Conservation (phyloP, 2,113 vertebrate species). For the Eonycteris spelaea region DNA sequence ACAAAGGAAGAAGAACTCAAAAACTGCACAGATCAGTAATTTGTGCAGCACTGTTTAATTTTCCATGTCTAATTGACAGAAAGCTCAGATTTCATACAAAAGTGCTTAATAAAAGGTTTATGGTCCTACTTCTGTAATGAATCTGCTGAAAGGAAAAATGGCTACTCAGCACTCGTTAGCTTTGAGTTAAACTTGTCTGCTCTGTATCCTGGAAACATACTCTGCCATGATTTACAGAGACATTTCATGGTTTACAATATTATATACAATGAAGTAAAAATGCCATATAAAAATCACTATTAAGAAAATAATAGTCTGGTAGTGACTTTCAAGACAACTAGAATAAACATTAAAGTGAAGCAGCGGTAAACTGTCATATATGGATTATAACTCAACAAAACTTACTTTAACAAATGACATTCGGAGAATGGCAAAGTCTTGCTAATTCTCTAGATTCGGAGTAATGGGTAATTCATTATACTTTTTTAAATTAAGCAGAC, state of each 20-base stretch:
- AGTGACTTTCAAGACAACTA: conserved; percentile 16
- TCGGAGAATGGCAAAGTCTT: background rate
- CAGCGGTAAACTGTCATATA: background rate
- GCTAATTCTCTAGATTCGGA: background rate
- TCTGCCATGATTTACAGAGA: background rate
- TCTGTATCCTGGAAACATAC: background rate
- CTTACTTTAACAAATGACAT: background rate
- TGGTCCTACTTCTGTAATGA: conserved; percentile 38
- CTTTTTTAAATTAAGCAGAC: background rate
- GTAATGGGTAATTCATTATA: background rate
- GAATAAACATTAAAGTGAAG: background rate
- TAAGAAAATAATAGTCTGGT: background rate
- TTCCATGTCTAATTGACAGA: conserved; percentile 61
- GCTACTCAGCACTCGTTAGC: conserved; percentile 14
- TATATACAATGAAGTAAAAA: background rate
- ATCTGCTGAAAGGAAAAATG: conserved; percentile 20
- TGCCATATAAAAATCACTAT: background rate
- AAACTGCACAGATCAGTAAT: conserved; percentile 45
- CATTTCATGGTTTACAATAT: background rate
- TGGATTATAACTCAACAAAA: background rate
- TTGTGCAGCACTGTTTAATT: conserved; percentile 48
- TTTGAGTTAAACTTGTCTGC: conserved; percentile 9
- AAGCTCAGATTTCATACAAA: conserved; percentile 51
- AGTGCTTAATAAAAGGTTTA: conserved; percentile 52
- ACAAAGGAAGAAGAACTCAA: background rate